A percentile compares a stretch with the other conserved stretches of the same genome.
phyloP scores from a whole-genome alignment of 2,888 invertebrate species.

The Noctua comes region DNA sequence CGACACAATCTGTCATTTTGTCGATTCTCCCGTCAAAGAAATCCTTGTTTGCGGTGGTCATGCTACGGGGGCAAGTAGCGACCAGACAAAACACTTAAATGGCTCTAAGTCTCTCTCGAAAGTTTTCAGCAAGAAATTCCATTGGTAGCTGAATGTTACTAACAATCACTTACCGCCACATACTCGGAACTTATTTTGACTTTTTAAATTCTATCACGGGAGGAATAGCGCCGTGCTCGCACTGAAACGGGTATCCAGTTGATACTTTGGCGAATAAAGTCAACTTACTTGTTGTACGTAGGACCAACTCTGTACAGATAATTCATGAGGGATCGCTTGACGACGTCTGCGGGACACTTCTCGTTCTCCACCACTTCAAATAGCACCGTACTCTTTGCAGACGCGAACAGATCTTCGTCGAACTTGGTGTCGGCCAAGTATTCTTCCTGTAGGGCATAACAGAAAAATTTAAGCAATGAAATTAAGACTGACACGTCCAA shows the following conservation, averaged over 20 bases:
- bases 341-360: constrained; percentile 94
- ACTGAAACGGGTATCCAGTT: not conserved
- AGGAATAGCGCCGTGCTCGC: not conserved
- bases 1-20: no score
- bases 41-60: no score
- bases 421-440: constrained; percentile 92
- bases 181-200: not conserved
- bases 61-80: no score
- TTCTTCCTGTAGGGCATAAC: constrained; percentile 84
- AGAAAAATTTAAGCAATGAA: not conserved
- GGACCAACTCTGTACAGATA: constrained; percentile 92
- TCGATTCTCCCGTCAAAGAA: no score
- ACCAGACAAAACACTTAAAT: no score
- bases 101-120: not conserved
- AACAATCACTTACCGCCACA: not conserved
- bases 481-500: not conserved
- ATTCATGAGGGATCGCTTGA: constrained; percentile 93
- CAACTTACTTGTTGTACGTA: constrained; percentile 91
- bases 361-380: constrained; percentile 96
- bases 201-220: not conserved
- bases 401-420: constrained; percentile 94
- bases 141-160: not conserved
- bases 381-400: constrained; percentile 96
- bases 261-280: not conserved
- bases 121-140: not conserved